Conservation (phyloP, 2,888 invertebrate species). For the Cancer borealis region DNA sequence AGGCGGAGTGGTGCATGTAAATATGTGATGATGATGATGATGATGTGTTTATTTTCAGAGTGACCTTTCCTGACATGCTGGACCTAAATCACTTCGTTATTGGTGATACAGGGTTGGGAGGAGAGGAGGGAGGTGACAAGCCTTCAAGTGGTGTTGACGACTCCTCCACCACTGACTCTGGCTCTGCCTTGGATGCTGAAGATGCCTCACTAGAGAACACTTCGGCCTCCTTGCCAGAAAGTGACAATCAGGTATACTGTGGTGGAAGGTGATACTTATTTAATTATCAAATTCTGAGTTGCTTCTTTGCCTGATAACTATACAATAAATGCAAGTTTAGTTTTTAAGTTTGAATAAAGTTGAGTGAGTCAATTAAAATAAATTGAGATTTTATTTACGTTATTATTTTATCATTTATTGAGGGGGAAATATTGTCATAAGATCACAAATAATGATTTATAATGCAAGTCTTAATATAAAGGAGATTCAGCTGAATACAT, state of each 20-base stretch:
- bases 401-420: not conserved
- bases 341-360: not conserved
- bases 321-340: not conserved
- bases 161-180: constrained; percentile 86
- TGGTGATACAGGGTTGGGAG: constrained; percentile 77
- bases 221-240: constrained; percentile 66
- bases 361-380: not conserved
- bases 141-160: constrained; percentile 82
- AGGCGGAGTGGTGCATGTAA: not conserved
- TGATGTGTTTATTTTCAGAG: constrained; percentile 82
- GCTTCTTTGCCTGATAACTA: not conserved
- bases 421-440: not conserved
- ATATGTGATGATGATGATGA: not conserved
- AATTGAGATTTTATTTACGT: not conserved
- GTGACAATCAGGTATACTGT: constrained; percentile 65
- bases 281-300: not conserved
- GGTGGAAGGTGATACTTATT: not conserved
- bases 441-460: not conserved
- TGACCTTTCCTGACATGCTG: constrained; percentile 89
- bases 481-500: too few relatives aligned
- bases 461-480: not conserved
- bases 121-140: constrained; percentile 74
- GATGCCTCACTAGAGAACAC: constrained; percentile 79
- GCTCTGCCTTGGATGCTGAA: constrained; percentile 86
- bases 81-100: constrained; percentile 88